Evolutionary conservation across 2,113 vertebrate species (phyloP).

Genomic region (Corythornis cristatus): DNA sequence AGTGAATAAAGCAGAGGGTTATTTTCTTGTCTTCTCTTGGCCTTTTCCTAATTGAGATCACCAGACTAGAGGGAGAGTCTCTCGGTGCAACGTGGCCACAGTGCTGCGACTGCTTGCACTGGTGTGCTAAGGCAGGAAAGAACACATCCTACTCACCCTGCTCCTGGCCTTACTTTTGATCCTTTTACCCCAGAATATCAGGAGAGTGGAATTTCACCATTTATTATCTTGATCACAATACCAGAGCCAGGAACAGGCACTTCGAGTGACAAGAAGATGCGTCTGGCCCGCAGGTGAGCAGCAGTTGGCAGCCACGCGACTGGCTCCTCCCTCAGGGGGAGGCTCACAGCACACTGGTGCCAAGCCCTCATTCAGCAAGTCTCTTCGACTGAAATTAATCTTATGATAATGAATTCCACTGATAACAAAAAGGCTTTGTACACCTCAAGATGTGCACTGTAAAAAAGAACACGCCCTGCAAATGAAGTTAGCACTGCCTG

Average conservation of each 20-base stretch:
- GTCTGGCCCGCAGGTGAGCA: not conserved
- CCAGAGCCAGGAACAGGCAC: not conserved
- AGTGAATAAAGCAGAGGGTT: not conserved
- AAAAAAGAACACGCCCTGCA: not conserved
- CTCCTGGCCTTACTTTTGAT: not conserved
- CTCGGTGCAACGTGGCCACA: not conserved
- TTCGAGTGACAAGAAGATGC: not conserved
- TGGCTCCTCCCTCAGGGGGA: not conserved
- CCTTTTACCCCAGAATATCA: not conserved
- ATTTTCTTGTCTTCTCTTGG: not conserved
- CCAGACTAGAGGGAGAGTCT: too few species aligned
- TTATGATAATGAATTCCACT: not conserved
- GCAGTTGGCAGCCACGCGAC: not conserved
- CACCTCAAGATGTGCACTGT: not conserved
- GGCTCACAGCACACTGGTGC: not conserved
- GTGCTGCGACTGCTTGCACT: accelerated
- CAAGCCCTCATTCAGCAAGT: not conserved
- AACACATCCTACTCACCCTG: not conserved
- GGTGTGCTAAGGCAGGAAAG: not conserved
- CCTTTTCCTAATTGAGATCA: not conserved
- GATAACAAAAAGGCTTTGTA: not conserved
- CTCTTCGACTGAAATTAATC: not conserved
- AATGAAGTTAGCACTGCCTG: not conserved
- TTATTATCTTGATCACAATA: not conserved
- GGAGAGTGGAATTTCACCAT: not conserved